Conservation (phyloP, 1,140 invertebrate species). For the Ephestia elutella region DNA sequence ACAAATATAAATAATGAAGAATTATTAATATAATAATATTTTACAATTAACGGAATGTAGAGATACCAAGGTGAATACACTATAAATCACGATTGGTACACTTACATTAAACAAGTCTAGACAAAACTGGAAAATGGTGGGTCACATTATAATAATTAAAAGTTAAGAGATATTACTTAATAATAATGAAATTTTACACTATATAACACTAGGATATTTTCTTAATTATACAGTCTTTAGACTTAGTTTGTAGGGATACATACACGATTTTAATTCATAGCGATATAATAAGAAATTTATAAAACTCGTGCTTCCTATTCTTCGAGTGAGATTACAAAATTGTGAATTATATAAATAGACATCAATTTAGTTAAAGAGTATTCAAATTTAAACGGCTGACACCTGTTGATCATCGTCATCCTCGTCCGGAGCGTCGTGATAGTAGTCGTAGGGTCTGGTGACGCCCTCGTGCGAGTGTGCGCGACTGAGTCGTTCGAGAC, state of each 20-base stretch:
- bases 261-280: conserved; percentile 48
- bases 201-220: conserved; percentile 66
- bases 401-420: conserved; percentile 79
- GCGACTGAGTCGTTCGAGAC: conserved; percentile 83
- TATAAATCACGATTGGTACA: conserved; percentile 49
- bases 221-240: conserved; percentile 73
- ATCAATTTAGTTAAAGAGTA: conserved; percentile 51
- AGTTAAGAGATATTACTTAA: conserved; percentile 59
- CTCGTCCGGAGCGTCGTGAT: conserved; percentile 82
- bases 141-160: conserved; percentile 63
- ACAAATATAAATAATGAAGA: conserved; percentile 70
- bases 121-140: conserved; percentile 71
- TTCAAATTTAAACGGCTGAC: conserved; percentile 66
- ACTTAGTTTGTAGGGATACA: conserved; percentile 64
- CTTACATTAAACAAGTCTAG: conserved; percentile 62
- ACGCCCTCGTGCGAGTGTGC: conserved; percentile 91
- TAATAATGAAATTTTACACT: conserved; percentile 59
- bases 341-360: conserved; percentile 66
- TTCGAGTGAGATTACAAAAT: conserved; percentile 71
- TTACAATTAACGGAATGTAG: conserved; percentile 71
- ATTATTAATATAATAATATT: conserved; percentile 48
- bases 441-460: conserved; percentile 80
- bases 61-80: conserved; percentile 58
- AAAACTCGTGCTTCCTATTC: conserved; percentile 66
- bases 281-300: conserved; percentile 47